Evolutionary conservation across 2,797 vertebrate species (phyloP), one percentile per base, ranked within the genome.

Genomic region (Amazonetta brasiliensis): DNA sequence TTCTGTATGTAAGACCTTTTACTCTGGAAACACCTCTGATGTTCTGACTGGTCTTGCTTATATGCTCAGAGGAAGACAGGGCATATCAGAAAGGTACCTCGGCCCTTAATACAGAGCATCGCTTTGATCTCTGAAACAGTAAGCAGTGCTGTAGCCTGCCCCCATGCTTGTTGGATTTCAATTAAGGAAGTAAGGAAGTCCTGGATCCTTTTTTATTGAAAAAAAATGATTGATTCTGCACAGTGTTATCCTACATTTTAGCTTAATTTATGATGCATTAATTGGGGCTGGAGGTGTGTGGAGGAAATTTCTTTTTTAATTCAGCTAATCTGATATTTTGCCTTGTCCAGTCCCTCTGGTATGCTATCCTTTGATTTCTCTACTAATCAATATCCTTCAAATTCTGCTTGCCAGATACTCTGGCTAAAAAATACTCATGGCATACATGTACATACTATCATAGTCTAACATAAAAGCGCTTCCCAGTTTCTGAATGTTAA

Each of bases 271-370:
- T 88, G 76, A 54, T 75, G 41, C 33, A 6, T 44, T 88, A 79
- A 76, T 84, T 85, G 88, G 73, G 31, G 67, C 71, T 88, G 82
- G 83, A 96, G 80, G 71, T 92, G 79, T 84, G 66, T 68, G 37
- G 55, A 69, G 55, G 60, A 89, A 84, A 78, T 89, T 30, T 75
- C 31, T 74, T 93, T 37, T 74, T 76, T 46, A 84, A 41, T 93
- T 87, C 77, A 78, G 23, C 52, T 88, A 67, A 89, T 89, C 73
- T 28, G 62, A 84, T 88, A 80, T 83, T 84, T 87, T 92, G 33
- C 72, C 62, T 77, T 78, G 58, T 41, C 30, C 50, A 46, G 16
- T 91, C 48, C 73, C 48, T 95, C 52, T 73, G 76, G 46, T 41
- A 56, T 89, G 83, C 52, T 39, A 11, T 68, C 35, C 52, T 67